These are phyloP conservation scores for Formica exsecta DNA, from an alignment of 1,140 invertebrate species.

Conservation along the genomic window DNA sequence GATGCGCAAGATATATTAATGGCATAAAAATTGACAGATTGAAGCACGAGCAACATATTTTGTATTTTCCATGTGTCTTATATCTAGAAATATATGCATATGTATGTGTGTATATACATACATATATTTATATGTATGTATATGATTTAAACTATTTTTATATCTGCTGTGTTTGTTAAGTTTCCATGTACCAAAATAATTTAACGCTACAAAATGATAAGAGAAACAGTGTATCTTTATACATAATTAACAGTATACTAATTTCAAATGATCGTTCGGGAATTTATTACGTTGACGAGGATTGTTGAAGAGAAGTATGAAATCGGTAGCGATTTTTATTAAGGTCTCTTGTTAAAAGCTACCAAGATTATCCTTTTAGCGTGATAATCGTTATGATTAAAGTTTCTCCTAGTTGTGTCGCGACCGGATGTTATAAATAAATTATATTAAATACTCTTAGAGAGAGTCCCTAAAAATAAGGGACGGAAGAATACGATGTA, in stretches of 20 bases:
- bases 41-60: slow-evolving; percentile 23
- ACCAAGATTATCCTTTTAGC: slow-evolving; percentile 34
- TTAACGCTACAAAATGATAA: slow-evolving; percentile 17
- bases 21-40: slow-evolving; percentile 6
- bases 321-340: slow-evolving; percentile 31
- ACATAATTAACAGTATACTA: slow-evolving; percentile 69
- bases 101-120: neutral
- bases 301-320: slow-evolving; percentile 37
- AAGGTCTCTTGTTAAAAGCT: slow-evolving; percentile 34
- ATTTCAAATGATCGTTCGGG: slow-evolving; percentile 43
- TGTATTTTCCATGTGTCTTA: slow-evolving; percentile 40
- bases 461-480: slow-evolving; percentile 19
- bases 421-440: slow-evolving; percentile 63
- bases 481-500: slow-evolving; percentile 34
- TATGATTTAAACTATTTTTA: slow-evolving; percentile 44
- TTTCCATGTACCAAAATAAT: slow-evolving; percentile 59
- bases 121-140: neutral
- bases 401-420: slow-evolving; percentile 50
- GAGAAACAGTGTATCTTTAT: slow-evolving; percentile 13
- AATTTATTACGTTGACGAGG: slow-evolving; percentile 43
- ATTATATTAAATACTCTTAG: slow-evolving; percentile 71
- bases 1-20: slow-evolving; percentile 30
- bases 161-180: slow-evolving; percentile 70
- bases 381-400: slow-evolving; percentile 49
- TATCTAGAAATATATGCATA: slow-evolving; percentile 16